A percentile compares a stretch with the other conserved stretches of the same genome.
Conservation (phyloP, 2,888 invertebrate species). For the Hypsopygia costalis region DNA sequence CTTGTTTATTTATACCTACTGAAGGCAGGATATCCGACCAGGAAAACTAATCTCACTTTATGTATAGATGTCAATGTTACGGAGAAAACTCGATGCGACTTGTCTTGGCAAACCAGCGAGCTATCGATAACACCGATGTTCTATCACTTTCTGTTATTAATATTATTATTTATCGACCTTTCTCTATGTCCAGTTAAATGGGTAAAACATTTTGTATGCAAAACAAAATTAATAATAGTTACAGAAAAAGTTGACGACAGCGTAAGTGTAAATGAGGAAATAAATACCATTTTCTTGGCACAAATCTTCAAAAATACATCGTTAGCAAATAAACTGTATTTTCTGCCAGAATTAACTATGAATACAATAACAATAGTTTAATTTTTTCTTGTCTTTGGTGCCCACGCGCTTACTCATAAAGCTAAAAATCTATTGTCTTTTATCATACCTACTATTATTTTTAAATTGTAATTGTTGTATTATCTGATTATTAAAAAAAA, state of each 20-base stretch:
- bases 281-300: not conserved
- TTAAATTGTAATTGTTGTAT: no score
- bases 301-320: not conserved
- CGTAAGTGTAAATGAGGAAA: not conserved
- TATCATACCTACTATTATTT: no score
- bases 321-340: not conserved
- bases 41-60: slow-evolving; percentile 18
- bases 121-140: slow-evolving; percentile 8
- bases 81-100: slow-evolving; percentile 22
- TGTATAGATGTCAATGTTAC: slow-evolving; percentile 18
- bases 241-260: not conserved
- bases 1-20: no score
- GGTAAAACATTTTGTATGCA: not conserved
- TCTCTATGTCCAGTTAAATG: not conserved
- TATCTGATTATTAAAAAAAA: no score
- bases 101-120: slow-evolving; percentile 12
- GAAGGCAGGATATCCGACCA: slow-evolving; percentile 19
- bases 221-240: not conserved
- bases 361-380: not conserved
- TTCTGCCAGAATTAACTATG: not conserved
- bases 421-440: no score
- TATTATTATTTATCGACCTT: not conserved
- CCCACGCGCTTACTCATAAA: not conserved
- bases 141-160: slow-evolving; percentile 8
- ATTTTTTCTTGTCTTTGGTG: not conserved